phyloP scores from a whole-genome alignment of 2,888 invertebrate genomes.

The Panzeria rudis region DNA sequence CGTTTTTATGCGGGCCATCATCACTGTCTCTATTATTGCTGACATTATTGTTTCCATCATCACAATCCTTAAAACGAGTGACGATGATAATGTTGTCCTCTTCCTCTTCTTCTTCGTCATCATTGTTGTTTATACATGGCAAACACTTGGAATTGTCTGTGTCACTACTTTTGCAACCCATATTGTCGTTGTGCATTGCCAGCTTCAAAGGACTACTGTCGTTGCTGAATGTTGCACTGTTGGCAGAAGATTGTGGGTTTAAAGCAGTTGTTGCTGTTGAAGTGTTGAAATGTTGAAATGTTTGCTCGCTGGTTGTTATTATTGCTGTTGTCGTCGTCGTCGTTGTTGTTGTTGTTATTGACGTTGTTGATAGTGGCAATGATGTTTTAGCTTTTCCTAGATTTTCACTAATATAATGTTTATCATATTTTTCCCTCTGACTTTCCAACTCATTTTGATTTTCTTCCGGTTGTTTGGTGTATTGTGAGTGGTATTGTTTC shows the following conservation, averaged over 20 bases:
- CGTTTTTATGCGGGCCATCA: conserved; percentile 19
- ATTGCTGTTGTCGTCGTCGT: conserved; percentile 34
- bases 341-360: conserved; percentile 31
- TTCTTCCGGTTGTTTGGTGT: conserved; percentile 54
- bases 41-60: conserved; percentile 33
- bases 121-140: conserved; percentile 56
- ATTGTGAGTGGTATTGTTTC: conserved; percentile 72
- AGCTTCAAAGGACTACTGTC: background rate
- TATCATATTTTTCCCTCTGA: conserved; percentile 48
- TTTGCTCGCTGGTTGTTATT: conserved; percentile 45
- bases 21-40: conserved; percentile 32
- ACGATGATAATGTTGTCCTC: conserved; percentile 30
- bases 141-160: conserved; percentile 50
- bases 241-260: conserved; percentile 40
- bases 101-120: background rate
- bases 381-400: conserved; percentile 54
- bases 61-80: conserved; percentile 36
- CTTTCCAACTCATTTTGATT: conserved; percentile 34
- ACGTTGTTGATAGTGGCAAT: conserved; percentile 40
- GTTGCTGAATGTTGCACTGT: background rate
- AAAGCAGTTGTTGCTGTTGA: conserved; percentile 31
- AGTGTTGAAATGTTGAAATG: conserved; percentile 49
- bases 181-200: conserved; percentile 61
- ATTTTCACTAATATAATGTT: conserved; percentile 54
- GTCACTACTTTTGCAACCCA: conserved; percentile 60